Evolutionary conservation across 2,797 vertebrate genomes (phyloP).

Genomic region (Nothura maculosa): DNA sequence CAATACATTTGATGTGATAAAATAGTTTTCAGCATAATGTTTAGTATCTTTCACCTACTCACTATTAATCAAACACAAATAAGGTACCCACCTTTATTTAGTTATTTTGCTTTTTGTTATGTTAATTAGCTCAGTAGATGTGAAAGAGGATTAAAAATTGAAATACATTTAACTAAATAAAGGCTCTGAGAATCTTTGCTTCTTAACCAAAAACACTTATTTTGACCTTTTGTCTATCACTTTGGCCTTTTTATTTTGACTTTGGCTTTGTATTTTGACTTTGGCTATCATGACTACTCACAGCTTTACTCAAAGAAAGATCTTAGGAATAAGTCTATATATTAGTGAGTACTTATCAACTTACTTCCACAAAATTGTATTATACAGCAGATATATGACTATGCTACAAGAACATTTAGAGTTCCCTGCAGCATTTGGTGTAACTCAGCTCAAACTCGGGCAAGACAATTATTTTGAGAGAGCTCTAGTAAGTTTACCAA

Average conservation of each 20-base stretch:
- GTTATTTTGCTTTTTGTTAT: neutral
- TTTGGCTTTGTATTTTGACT: no score
- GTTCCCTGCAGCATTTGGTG: neutral
- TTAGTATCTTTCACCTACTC: neutral
- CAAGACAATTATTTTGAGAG: neutral
- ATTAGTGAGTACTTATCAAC: neutral
- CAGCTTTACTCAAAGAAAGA: neutral
- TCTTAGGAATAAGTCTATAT: neutral
- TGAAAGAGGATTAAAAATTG: conserved; percentile 1
- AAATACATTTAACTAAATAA: neutral
- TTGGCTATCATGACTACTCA: neutral
- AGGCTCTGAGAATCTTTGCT: neutral
- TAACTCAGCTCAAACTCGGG: neutral
- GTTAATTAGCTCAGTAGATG: conserved; percentile 6
- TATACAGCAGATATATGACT: neutral
- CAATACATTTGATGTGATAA: neutral
- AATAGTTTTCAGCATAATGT: neutral
- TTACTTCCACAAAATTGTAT: neutral
- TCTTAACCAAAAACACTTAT: neutral
- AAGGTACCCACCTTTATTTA: neutral
- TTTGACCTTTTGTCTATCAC: neutral
- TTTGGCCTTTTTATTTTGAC: no score
- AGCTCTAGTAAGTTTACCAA: neutral
- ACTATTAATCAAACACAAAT: neutral
- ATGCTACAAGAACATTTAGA: neutral